Percentiles rank a stretch among this genome's conserved stretches.
phyloP scores from a whole-genome alignment of 2,888 invertebrate species.

The Pyralis farinalis region DNA sequence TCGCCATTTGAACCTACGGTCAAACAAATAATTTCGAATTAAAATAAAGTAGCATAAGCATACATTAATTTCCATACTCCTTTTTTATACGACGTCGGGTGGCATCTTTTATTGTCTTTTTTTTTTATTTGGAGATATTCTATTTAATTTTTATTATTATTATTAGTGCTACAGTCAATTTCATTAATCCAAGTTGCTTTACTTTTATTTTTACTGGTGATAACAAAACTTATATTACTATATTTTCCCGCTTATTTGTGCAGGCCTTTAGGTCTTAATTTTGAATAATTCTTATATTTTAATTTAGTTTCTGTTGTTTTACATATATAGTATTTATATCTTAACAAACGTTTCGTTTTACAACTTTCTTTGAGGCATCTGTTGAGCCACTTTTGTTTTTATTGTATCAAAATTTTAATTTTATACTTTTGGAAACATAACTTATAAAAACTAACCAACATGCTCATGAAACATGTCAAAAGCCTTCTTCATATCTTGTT shows the following conservation, averaged over 20 bases:
- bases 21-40: no score
- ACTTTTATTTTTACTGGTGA: conserved; percentile 1
- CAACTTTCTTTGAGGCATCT: conserved; percentile 1
- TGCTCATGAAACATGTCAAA: conserved; percentile 1
- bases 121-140: no score
- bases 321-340: conserved; percentile 2
- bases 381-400: conserved; percentile 8
- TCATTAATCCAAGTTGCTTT: conserved; percentile 5
- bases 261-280: neutral
- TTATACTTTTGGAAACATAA: conserved; percentile 1
- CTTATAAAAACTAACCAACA: conserved; percentile 1
- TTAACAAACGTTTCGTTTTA: conserved; percentile 1
- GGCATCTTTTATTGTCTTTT: no score
- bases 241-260: neutral
- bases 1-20: conserved; percentile 35
- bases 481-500: conserved; percentile 1
- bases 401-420: neutral
- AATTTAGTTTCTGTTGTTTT: neutral
- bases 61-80: no score
- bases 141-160: neutral
- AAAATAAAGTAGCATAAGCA: no score
- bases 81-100: no score
- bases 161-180: neutral
- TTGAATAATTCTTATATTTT: conserved; percentile 2
- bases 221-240: neutral